These are phyloP conservation scores for Apteryx mantelli DNA, from an alignment of 2,113 vertebrate genomes.

Conservation along the genomic window DNA sequence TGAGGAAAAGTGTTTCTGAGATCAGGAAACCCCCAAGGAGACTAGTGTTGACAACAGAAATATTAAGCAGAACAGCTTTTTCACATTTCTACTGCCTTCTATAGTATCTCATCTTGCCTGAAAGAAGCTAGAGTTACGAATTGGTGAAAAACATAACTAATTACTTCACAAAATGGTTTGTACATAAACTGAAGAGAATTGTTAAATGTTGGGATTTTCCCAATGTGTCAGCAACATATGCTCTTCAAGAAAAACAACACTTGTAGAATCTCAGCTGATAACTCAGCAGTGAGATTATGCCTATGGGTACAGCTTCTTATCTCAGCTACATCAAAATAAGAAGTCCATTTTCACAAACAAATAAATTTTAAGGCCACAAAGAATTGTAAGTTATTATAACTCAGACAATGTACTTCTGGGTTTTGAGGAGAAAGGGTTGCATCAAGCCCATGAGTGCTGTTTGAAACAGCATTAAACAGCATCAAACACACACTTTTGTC, in stretches of 20 bases:
- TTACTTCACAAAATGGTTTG: background rate
- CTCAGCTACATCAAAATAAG: background rate
- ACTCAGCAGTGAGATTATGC: background rate
- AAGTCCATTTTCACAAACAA: background rate
- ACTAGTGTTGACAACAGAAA: background rate
- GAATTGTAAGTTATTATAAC: background rate
- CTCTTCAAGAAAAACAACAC: background rate
- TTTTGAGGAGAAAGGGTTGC: rapidly evolving
- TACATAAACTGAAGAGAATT: background rate
- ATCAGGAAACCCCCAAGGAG: background rate
- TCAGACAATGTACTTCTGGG: background rate
- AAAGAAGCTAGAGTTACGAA: background rate
- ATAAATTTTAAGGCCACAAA: background rate
- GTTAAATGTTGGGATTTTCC: background rate
- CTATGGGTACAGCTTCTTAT: background rate
- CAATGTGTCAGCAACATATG: background rate
- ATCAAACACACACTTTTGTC: background rate
- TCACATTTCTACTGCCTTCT: background rate
- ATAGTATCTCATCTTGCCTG: background rate
- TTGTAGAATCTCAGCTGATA: background rate
- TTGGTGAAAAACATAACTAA: background rate
- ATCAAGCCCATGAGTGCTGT: background rate
- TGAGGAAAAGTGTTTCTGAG: background rate
- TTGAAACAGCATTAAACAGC: background rate
- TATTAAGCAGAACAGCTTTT: slow-evolving; percentile 1